Evolutionary conservation across 2,888 invertebrate genomes (phyloP).

Genomic region (Sinopyrophorus schimmeli): DNA sequence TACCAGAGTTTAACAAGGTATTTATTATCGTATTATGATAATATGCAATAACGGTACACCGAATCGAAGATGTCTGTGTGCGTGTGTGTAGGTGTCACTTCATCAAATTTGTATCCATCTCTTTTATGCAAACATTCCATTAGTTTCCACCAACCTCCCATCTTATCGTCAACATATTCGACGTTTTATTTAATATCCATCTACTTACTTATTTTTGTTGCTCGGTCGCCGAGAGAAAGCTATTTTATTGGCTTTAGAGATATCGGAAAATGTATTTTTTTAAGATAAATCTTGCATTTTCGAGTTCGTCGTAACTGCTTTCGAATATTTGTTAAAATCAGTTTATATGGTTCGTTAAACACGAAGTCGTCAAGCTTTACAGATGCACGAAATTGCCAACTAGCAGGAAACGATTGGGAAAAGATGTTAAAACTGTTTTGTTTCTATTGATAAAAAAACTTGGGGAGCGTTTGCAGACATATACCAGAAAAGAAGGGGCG

Average conservation of each 20-base stretch:
- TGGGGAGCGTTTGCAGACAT: too few relatives aligned
- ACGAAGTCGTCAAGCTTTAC: constrained; percentile 12
- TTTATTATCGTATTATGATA: constrained; percentile 7
- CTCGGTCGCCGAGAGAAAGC: too few relatives aligned
- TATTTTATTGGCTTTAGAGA: background rate
- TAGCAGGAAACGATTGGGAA: constrained; percentile 5
- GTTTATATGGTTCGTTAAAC: constrained; percentile 20
- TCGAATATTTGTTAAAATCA: constrained; percentile 21
- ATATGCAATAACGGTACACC: constrained; percentile 14
- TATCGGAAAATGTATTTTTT: background rate
- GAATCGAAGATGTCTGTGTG: background rate
- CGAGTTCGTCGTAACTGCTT: constrained; percentile 10
- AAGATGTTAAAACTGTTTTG: too few relatives aligned
- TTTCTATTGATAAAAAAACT: too few relatives aligned
- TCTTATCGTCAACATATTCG: background rate
- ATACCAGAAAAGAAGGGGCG: too few relatives aligned
- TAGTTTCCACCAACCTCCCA: constrained; percentile 5
- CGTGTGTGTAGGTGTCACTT: constrained; percentile 8
- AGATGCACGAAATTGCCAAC: constrained; percentile 14
- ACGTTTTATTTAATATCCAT: background rate
- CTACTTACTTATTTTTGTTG: background rate
- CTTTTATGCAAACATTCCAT: constrained; percentile 3
- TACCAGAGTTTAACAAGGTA: constrained; percentile 4
- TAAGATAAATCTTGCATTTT: constrained; percentile 11
- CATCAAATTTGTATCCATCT: constrained; percentile 9